phyloP scores from a whole-genome alignment of 2,888 invertebrate species.

The Magallana nippona region DNA sequence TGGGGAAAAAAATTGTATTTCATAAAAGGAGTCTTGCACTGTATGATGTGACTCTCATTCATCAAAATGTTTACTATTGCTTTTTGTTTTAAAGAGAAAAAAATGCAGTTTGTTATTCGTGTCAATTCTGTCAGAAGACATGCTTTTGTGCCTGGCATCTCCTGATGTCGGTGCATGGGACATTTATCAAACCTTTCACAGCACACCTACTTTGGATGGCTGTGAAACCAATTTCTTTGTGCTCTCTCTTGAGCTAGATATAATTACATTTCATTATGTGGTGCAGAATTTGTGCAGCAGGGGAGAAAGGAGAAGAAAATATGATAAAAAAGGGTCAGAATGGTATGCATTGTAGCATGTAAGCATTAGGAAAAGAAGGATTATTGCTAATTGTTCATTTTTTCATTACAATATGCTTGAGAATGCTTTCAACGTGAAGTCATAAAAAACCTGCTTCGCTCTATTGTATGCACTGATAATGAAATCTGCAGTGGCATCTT shows the following conservation, averaged over 20 bases:
- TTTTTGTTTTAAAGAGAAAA: background rate
- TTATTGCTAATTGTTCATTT: background rate
- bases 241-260: background rate
- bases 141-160: background rate
- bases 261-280: constrained; percentile 30
- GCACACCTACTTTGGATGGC: background rate
- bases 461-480: background rate
- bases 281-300: background rate
- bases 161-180: background rate
- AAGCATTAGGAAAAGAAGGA: constrained; percentile 13
- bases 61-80: background rate
- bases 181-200: constrained; percentile 6
- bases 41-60: background rate
- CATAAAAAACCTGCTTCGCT: constrained; percentile 5
- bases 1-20: too few relatives aligned
- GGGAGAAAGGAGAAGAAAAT: background rate
- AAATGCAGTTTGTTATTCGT: background rate
- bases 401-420: background rate
- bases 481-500: too few relatives aligned
- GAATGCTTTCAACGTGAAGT: background rate
- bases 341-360: background rate
- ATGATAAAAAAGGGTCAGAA: background rate
- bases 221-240: background rate
- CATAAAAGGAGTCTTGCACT: too few relatives aligned
- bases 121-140: constrained; percentile 7